A percentile compares a stretch with the other conserved stretches of the same genome.
Evolutionary conservation across 2,888 invertebrate species (phyloP).

Genomic region (Yponomeuta malinellus): DNA sequence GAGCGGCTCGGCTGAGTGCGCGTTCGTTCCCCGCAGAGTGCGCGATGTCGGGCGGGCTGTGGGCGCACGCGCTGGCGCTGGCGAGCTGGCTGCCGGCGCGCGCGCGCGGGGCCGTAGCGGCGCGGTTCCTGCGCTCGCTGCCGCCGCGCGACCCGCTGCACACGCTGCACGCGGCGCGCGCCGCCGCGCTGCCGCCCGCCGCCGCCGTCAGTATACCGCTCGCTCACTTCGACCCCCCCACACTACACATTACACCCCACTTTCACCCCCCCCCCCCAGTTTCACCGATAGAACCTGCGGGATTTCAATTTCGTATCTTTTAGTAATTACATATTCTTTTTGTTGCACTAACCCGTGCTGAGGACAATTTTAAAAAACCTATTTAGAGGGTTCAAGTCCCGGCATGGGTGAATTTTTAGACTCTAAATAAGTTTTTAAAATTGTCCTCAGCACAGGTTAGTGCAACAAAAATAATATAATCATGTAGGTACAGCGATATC

Average conservation of each 20-base stretch:
- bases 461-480: no score
- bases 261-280: neutral
- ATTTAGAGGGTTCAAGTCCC: no score
- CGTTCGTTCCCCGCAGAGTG: conserved; percentile 77
- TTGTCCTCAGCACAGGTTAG: no score
- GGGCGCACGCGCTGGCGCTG: conserved; percentile 96
- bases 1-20: neutral
- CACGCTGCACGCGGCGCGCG: conserved; percentile 94
- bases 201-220: conserved; percentile 76
- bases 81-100: conserved; percentile 88
- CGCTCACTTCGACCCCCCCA: neutral
- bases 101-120: conserved; percentile 89
- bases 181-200: conserved; percentile 85
- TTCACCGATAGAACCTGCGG: neutral
- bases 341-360: no score
- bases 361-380: no score
- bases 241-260: neutral
- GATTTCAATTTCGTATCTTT: no score
- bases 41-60: conserved; percentile 90
- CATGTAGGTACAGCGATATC: no score
- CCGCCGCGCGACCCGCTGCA: conserved; percentile 91
- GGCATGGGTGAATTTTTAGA: no score
- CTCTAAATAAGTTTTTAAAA: no score
- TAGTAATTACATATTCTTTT: no score
- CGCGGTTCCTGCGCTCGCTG: conserved; percentile 91